Evolutionary conservation across 2,888 invertebrate genomes (phyloP).

Genomic region (Brachylomia viminalis): DNA sequence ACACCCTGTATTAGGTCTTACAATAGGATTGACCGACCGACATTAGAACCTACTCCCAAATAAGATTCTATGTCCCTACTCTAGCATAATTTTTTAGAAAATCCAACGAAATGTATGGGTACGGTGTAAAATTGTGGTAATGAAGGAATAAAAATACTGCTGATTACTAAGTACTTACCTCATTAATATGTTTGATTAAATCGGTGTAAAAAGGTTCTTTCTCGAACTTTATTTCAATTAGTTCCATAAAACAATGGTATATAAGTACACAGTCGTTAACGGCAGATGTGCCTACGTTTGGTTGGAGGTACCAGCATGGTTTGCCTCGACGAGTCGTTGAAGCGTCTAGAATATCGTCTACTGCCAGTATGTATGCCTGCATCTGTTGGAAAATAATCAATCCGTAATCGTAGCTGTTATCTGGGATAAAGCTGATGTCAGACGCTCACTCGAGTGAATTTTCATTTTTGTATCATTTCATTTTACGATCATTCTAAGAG

Average conservation of each 20-base stretch:
- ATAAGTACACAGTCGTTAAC: slow-evolving; percentile 50
- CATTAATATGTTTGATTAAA: slow-evolving; percentile 34
- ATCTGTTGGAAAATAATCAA: slow-evolving; percentile 24
- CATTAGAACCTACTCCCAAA: neutral
- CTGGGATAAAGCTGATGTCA: neutral
- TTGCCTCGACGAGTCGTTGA: slow-evolving; percentile 52
- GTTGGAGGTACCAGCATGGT: slow-evolving; percentile 44
- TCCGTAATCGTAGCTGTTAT: neutral
- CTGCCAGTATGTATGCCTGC: slow-evolving; percentile 41
- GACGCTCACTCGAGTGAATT: neutral
- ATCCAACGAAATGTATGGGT: neutral
- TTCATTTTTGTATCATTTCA: neutral
- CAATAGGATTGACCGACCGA: neutral
- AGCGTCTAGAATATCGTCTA: slow-evolving; percentile 46
- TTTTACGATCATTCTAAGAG: neutral
- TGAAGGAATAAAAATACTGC: neutral
- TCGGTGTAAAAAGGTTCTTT: slow-evolving; percentile 36
- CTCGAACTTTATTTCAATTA: slow-evolving; percentile 38
- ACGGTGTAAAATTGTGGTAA: neutral
- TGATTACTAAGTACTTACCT: slow-evolving; percentile 21
- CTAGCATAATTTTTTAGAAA: too few species aligned
- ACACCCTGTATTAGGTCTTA: too few species aligned
- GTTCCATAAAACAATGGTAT: slow-evolving; percentile 36
- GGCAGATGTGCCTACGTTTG: slow-evolving; percentile 40
- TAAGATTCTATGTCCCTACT: too few species aligned